Conservation (phyloP, 2,888 invertebrate genomes). For the Ectropis crepuscularia region DNA sequence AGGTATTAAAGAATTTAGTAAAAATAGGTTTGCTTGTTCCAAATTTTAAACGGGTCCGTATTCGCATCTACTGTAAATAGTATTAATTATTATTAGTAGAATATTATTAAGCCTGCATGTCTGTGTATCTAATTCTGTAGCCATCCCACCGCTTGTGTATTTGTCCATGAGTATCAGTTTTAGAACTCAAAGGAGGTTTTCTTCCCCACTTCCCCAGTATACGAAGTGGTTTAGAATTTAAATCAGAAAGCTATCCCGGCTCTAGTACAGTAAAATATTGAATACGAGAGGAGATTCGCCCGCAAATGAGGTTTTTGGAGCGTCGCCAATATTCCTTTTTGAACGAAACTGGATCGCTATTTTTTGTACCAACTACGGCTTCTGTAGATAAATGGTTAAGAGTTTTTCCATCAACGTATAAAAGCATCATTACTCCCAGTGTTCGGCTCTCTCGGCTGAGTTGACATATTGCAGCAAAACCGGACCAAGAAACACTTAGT, state of each 20-base stretch:
- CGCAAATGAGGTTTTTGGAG: constrained; percentile 32
- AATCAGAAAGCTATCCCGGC: constrained; percentile 25
- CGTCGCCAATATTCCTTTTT: constrained; percentile 30
- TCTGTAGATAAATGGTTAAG: constrained; percentile 20
- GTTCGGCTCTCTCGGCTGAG: constrained; percentile 1
- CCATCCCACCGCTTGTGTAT: no score
- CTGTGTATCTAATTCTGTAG: no score
- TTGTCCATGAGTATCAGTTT: neutral
- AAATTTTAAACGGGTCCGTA: no score
- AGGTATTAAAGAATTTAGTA: no score
- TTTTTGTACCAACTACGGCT: constrained; percentile 25
- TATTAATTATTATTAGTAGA: no score
- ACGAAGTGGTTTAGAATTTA: constrained; percentile 11
- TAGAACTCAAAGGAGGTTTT: neutral
- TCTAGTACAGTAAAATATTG: constrained; percentile 26
- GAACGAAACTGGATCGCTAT: constrained; percentile 26
- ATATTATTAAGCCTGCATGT: no score
- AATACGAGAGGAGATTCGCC: constrained; percentile 17
- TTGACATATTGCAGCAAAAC: constrained; percentile 10
- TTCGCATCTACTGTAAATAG: no score
- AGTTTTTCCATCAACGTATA: constrained; percentile 25
- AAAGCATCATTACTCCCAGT: constrained; percentile 11
- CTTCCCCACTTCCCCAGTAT: neutral
- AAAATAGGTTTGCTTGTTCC: no score
- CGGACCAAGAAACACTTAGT: neutral